Base-by-base conservation (phyloP, 1,140 invertebrate species). In the Rhynchophorus ferrugineus region DNA sequence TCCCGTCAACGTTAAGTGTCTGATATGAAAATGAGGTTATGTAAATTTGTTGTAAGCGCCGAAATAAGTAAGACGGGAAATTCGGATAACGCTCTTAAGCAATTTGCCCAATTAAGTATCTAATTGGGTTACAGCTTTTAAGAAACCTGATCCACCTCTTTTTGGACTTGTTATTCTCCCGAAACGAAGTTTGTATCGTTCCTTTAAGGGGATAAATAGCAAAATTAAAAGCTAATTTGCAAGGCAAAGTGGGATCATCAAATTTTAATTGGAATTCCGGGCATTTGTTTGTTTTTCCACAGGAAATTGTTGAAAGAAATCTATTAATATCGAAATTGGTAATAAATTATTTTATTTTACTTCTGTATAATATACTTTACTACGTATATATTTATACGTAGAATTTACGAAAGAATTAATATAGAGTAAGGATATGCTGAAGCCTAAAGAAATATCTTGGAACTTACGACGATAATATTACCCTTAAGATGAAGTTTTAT, bases 121-220 rank as follows among this genome's bases (percentile, higher is more conserved):
- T 51, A 51, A 51, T 52, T 52, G 44, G 37, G 21, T 52, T 45
- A 52, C 16, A 20, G 43, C 42, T 45, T 45, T 52, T 39, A 39
- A 39, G 43, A 11, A 44, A 52, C 43, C 21, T 38, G 49, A 52
- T 52, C 49, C 36, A 39, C 38, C 41, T 52, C 42, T 29, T 38
- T 49, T 42, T 24, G n/a, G 17, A 29, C 14, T 29, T 5, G 24
- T 11, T 29, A 5, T 29, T 29, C 41, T 44, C 35, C 16, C 17
- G 42, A 44, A 35, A 16, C 9, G 11, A 18, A 39, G n/a, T 49
- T 49, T 49, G 7, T 41, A 8, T 9, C 14, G 38, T 17, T 17
- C 2, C 20, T 17, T 17, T 41, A 21, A 6, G 36, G 22, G 29
- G 24, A 39, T 51, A 51, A 51, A 24, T 51, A 42, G 20, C 49